phyloP scores from a whole-genome alignment of 1,140 invertebrate species.

The Centruroides sculpturatus region DNA sequence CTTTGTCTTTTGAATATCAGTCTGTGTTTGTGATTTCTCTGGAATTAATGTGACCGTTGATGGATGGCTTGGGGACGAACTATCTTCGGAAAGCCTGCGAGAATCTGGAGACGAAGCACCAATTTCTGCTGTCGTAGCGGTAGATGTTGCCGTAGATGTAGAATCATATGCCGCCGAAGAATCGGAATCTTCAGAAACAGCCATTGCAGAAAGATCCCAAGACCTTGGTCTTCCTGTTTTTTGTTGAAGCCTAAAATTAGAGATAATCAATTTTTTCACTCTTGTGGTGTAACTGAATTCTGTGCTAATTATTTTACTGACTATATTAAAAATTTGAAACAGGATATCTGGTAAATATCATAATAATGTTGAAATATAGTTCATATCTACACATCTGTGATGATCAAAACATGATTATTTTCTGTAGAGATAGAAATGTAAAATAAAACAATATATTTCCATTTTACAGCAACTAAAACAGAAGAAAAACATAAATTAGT shows the following conservation, averaged over 20 bases:
- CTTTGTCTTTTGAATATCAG: constrained; percentile 1
- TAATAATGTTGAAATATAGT: too few relatives aligned
- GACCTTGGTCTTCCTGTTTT: constrained; percentile 61
- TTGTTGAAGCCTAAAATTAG: constrained; percentile 20
- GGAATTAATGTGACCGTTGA: background rate
- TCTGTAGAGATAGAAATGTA: too few relatives aligned
- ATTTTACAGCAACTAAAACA: too few relatives aligned
- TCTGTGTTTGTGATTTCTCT: background rate
- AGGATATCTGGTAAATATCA: too few relatives aligned
- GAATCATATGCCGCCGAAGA: constrained; percentile 52
- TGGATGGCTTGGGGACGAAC: constrained; percentile 2
- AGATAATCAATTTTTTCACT: background rate
- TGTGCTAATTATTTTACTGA: too few relatives aligned
- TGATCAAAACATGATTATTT: too few relatives aligned
- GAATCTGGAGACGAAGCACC: constrained; percentile 32
- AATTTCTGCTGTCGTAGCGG: constrained; percentile 29
- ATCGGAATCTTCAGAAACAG: constrained; percentile 69
- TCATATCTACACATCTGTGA: too few relatives aligned
- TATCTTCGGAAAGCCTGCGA: constrained; percentile 6
- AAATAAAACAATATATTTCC: too few relatives aligned
- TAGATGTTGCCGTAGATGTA: constrained; percentile 49
- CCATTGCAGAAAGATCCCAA: constrained; percentile 56
- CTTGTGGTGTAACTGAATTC: too few relatives aligned
- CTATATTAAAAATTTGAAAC: too few relatives aligned
- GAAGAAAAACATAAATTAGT: too few relatives aligned